phyloP scores from a whole-genome alignment of 2,888 invertebrate genomes.

The Gymnoscelis rufifasciata region DNA sequence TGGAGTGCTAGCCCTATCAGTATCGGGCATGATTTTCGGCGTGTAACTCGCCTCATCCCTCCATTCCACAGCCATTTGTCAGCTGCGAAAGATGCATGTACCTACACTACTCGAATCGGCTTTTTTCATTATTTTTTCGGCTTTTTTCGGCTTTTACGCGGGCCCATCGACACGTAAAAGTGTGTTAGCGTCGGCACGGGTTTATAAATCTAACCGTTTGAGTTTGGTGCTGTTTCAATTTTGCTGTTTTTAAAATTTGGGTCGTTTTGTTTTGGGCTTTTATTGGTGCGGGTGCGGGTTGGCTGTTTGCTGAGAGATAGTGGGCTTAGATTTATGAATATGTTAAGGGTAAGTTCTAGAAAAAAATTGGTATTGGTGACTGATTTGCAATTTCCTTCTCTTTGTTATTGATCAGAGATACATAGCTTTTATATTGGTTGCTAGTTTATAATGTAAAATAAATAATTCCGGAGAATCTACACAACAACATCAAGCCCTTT shows the following conservation, averaged over 20 bases:
- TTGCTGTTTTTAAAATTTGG: constrained; percentile 44
- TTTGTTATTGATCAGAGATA: too few species aligned
- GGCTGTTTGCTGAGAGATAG: neutral
- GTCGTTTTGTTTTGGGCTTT: constrained; percentile 26
- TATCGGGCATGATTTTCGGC: constrained; percentile 76
- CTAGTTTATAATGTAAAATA: too few species aligned
- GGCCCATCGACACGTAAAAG: constrained; percentile 77
- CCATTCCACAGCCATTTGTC: constrained; percentile 76
- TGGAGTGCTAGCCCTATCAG: constrained; percentile 42
- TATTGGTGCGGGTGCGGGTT: constrained; percentile 6
- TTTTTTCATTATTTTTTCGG: constrained; percentile 53
- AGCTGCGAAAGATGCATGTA: constrained; percentile 74
- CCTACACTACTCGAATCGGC: constrained; percentile 38
- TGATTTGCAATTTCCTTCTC: too few species aligned
- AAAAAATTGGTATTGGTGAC: too few species aligned
- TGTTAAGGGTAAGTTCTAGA: too few species aligned
- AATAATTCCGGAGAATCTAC: too few species aligned
- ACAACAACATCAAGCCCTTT: too few species aligned
- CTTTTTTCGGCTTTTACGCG: constrained; percentile 64
- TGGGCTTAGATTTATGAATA: too few species aligned
- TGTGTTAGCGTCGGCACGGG: constrained; percentile 70
- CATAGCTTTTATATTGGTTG: too few species aligned
- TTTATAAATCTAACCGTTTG: constrained; percentile 67
- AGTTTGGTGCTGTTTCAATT: constrained; percentile 39
- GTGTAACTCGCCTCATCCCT: constrained; percentile 57